Evolutionary conservation across 2,797 vertebrate genomes (phyloP).

Genomic region (Smutsia temminckii): DNA sequence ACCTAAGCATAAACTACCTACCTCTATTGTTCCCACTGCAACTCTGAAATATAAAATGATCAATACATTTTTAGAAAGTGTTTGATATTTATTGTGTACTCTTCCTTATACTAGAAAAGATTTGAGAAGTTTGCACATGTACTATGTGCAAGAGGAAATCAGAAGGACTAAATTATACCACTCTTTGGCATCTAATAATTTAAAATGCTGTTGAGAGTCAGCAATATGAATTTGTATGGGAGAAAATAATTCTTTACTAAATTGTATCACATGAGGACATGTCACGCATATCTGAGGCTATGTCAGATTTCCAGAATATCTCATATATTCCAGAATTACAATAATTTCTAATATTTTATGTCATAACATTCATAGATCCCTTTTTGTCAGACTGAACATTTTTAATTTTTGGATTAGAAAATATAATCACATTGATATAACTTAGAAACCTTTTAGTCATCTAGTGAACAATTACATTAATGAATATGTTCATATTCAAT

Average conservation of each 20-base stretch:
- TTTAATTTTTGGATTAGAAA: conserved; percentile 26
- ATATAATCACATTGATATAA: neutral
- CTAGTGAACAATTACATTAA: neutral
- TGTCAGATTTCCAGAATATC: neutral
- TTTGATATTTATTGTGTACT: neutral
- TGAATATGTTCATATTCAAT: neutral
- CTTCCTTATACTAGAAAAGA: neutral
- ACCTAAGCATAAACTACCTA: neutral
- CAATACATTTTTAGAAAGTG: neutral
- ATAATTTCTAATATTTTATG: neutral
- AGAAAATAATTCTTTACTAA: neutral
- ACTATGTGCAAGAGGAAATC: neutral
- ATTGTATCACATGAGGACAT: neutral
- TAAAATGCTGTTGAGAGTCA: neutral
- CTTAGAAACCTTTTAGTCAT: neutral
- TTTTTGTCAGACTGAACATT: neutral
- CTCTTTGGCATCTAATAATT: neutral
- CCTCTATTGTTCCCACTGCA: neutral
- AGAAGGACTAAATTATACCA: neutral
- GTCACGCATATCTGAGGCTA: neutral
- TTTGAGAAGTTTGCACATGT: neutral
- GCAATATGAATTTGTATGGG: neutral
- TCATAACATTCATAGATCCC: neutral
- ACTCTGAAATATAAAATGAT: neutral
- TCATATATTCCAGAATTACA: neutral